phyloP scores from a whole-genome alignment of 1,140 invertebrate species.

The Procambarus virginalis region DNA sequence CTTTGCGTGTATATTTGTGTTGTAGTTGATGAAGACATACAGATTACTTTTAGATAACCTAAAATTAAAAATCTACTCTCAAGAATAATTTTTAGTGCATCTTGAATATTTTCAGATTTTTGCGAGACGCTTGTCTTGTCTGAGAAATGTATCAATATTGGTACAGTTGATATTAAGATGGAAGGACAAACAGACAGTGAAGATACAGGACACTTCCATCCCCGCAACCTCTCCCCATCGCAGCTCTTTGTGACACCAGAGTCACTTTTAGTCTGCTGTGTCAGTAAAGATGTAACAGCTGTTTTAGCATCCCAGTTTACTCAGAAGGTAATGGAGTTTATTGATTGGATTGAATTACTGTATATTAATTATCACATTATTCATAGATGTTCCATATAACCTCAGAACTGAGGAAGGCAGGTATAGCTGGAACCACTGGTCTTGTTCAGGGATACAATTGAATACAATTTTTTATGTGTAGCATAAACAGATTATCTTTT shows the following conservation, averaged over 20 bases:
- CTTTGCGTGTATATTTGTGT: no score
- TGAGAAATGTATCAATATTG: constrained; percentile 14
- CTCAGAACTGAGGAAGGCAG: no score
- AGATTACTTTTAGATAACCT: no score
- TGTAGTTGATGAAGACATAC: no score
- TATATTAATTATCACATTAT: no score
- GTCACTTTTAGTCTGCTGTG: constrained; percentile 27
- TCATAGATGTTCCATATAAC: no score
- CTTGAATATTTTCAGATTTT: constrained; percentile 13
- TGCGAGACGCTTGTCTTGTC: constrained; percentile 26
- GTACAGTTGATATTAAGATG: background rate
- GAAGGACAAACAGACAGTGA: background rate
- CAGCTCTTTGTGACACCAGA: background rate
- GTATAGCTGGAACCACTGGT: no score
- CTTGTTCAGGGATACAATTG: no score
- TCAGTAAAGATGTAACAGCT: constrained; percentile 36
- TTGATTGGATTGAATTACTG: background rate
- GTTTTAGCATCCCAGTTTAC: constrained; percentile 21
- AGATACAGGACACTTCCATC: constrained; percentile 45
- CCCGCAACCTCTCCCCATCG: constrained; percentile 14
- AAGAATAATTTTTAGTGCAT: no score
- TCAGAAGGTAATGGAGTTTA: background rate
- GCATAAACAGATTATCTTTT: no score
- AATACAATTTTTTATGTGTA: no score
- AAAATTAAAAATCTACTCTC: no score